Evolutionary conservation across 2,113 vertebrate genomes (phyloP).

Genomic region (Pomatostomus ruficeps): DNA sequence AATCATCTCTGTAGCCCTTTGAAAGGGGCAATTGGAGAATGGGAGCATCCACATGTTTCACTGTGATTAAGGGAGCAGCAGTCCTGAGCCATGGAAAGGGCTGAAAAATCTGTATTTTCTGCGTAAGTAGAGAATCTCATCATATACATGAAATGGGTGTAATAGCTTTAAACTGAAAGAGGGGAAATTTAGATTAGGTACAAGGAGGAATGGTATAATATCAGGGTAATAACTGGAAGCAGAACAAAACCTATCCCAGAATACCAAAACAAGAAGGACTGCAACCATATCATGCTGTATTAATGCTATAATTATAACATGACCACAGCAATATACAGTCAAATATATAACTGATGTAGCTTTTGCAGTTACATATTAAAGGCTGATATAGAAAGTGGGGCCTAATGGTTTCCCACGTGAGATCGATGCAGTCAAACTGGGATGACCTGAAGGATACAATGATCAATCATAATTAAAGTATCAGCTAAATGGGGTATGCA

Average conservation of each 20-base stretch:
- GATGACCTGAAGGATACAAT: background rate
- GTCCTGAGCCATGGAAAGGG: background rate
- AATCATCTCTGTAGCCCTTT: background rate
- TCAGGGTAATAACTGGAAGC: background rate
- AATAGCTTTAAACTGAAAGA: background rate
- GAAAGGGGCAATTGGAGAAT: background rate
- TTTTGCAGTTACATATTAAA: background rate
- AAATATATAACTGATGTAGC: background rate
- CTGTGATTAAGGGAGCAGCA: background rate
- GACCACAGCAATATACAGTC: background rate
- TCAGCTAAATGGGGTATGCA: background rate
- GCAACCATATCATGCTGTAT: background rate
- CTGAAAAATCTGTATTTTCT: background rate
- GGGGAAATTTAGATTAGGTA: background rate
- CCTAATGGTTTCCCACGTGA: background rate
- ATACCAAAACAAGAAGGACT: background rate
- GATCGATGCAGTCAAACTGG: background rate
- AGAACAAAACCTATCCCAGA: background rate
- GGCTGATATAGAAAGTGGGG: background rate
- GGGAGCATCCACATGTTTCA: background rate
- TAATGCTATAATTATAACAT: background rate
- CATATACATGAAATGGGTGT: accelerated
- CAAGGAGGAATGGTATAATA: background rate
- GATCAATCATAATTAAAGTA: background rate
- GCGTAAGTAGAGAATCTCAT: background rate